Percentiles rank a stretch among this genome's conserved stretches.
Evolutionary conservation across 2,113 vertebrate genomes (phyloP).

Genomic region (Pan paniscus): DNA sequence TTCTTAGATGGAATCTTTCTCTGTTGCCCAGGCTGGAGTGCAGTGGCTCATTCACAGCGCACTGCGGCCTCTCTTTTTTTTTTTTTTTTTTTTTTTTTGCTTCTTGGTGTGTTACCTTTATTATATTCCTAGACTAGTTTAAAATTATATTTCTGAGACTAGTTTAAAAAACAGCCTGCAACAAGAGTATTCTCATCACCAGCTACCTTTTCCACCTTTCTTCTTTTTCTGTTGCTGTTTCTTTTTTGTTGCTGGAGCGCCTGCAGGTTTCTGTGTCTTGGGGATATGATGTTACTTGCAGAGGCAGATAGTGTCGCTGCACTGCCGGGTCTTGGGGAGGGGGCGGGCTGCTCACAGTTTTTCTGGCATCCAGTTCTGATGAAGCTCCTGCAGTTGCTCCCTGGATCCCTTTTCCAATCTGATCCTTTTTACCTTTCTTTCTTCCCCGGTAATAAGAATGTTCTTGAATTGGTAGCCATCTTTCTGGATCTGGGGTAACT

Average conservation of each 20-base stretch:
- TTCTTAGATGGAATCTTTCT: neutral
- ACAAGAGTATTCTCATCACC: constrained; percentile 83
- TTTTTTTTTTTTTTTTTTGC: neutral
- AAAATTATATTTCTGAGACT: constrained; percentile 15
- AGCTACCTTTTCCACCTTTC: constrained; percentile 94
- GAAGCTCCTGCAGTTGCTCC: constrained; percentile 90
- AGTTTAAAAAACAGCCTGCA: constrained; percentile 42
- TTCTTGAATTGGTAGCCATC: constrained; percentile 97
- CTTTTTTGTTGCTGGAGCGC: constrained; percentile 94
- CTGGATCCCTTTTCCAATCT: constrained; percentile 97
- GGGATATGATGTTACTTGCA: constrained; percentile 90
- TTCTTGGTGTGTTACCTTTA: constrained; percentile 81
- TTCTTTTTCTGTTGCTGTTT: constrained; percentile 98
- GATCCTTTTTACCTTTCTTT: constrained; percentile 99
- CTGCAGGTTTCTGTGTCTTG: constrained; percentile 94
- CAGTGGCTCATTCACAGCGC: too few relatives aligned
- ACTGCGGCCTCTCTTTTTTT: too few relatives aligned
- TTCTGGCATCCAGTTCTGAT: constrained; percentile 97
- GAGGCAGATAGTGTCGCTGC: constrained; percentile 81
- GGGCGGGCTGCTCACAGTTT: constrained; percentile 94
- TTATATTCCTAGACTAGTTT: constrained; percentile 61
- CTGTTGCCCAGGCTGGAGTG: too few relatives aligned
- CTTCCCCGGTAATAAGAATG: constrained; percentile 95
- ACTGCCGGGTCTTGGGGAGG: constrained; percentile 93
- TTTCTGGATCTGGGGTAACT: constrained; percentile 93